Percentiles rank a stretch among this genome's conserved stretches.
phyloP scores from a whole-genome alignment of 2,113 vertebrate genomes.

The Merops nubicus region DNA sequence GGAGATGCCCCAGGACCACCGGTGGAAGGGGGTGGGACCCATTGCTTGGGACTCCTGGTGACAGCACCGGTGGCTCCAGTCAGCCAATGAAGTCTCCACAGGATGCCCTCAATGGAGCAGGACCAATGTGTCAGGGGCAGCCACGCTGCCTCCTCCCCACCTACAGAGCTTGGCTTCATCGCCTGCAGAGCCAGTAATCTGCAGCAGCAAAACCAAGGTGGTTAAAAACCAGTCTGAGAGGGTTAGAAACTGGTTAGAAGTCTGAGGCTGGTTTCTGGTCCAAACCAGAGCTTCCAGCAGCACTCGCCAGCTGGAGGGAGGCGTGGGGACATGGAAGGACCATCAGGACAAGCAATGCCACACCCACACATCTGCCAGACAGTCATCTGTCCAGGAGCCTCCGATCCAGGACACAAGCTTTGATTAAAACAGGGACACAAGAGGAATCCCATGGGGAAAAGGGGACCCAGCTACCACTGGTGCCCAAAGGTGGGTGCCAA shows the following conservation, averaged over 20 bases:
- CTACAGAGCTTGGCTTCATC: neutral
- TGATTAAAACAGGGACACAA: neutral
- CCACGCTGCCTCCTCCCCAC: accelerated
- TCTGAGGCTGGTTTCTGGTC: neutral
- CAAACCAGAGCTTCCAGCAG: neutral
- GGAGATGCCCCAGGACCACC: neutral
- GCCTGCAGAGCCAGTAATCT: neutral
- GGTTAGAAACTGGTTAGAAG: neutral
- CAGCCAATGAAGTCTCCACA: neutral
- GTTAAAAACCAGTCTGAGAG: neutral
- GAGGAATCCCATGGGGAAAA: accelerated
- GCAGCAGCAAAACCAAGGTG: neutral
- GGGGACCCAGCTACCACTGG: accelerated
- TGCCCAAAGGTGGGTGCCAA: neutral
- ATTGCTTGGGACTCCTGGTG: no score
- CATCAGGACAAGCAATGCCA: neutral
- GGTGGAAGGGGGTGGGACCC: no score
- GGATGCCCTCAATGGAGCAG: neutral
- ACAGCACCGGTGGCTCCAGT: neutral
- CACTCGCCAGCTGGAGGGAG: neutral
- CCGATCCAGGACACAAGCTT: neutral
- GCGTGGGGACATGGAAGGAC: neutral
- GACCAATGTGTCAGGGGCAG: neutral
- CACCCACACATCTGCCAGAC: neutral
- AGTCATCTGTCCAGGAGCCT: no score